These are phyloP conservation scores for Cyrtonyx montezumae DNA, from an alignment of 2,113 vertebrate species.

Conservation along the genomic window DNA sequence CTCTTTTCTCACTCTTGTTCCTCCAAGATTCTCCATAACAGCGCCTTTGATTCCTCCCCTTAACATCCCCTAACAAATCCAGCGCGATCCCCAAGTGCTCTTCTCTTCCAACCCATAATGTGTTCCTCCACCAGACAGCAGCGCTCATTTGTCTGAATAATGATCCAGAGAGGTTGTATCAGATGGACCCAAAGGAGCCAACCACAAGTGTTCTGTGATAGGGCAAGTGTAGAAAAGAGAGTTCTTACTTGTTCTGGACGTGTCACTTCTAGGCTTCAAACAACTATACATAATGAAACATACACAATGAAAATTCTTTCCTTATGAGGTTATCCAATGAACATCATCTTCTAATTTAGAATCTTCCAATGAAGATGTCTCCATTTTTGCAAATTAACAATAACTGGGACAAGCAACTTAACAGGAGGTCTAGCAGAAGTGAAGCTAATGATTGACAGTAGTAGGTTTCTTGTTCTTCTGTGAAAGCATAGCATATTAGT, in stretches of 20 bases:
- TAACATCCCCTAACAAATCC: not conserved
- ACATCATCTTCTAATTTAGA: conserved; percentile 66
- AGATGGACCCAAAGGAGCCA: not conserved
- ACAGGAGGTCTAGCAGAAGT: conserved; percentile 31
- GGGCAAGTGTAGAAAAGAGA: not conserved
- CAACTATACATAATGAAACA: conserved; percentile 25
- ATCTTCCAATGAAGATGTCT: conserved; percentile 48
- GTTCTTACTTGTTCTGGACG: not conserved
- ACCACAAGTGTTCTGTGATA: not conserved
- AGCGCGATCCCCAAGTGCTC: not conserved
- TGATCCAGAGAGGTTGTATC: not conserved
- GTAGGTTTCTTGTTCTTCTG: conserved; percentile 57
- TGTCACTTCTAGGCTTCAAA: not conserved
- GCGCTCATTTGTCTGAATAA: not conserved
- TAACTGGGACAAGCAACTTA: conserved; percentile 41
- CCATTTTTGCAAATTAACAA: conserved; percentile 43
- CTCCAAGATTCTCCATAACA: not conserved
- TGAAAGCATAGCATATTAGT: conserved; percentile 20
- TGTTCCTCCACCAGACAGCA: not conserved
- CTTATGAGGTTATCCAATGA: conserved; percentile 47
- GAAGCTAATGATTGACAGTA: not conserved
- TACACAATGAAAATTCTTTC: not conserved
- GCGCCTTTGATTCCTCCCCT: not conserved
- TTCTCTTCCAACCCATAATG: not conserved
- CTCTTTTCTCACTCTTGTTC: not conserved